Base-by-base conservation (phyloP, 2,797 vertebrate species). In the Gila robusta region DNA sequence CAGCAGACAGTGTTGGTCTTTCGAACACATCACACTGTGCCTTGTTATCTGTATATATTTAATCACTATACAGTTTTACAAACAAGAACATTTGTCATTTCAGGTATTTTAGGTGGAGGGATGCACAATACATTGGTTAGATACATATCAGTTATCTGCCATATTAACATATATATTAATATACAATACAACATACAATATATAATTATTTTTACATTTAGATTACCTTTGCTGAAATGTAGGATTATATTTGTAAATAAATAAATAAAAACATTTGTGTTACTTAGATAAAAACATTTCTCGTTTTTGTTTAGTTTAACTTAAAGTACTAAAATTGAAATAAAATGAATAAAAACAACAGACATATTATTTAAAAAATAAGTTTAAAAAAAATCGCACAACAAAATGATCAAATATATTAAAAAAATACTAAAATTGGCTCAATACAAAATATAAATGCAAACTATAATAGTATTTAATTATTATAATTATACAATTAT, bases 1-100 rank as follows among this genome's bases (percentile, higher is more conserved):
- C 85, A 85, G 88, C 82, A 84, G 82, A 85, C 74, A 74, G 32
- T 47, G 35, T 62, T 84, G 59, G 81, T 87, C 66, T 79, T 72
- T 79, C 39, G 11, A 84, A 54, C 62, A 78, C 62, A 54, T 78
- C 73, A 54, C 62, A 49, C 49, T 32, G 10, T n/a, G 21, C 52
- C 66, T 62, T 79, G 39, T 79, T 79, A 79, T 71, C 47, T 85
- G 23, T 59, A 71, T 59, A 19, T 11, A 49, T 85, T 16, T 67
- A 49, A 71, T 79, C 12, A 66, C 47, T 78, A 52, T 54, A 78
- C 35, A 70, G 44, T 69, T 23, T 47, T 5, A 41, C 26, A 47
- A 28, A 56, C n/a, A 59, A 82, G 6, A 41, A 74, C 23, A 19
- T 44, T 83, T 64, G 70, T 47, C 19, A 47, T 74, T 74, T 83